Evolutionary conservation across 2,888 invertebrate genomes (phyloP).

Genomic region (Orchesella flavescens): DNA sequence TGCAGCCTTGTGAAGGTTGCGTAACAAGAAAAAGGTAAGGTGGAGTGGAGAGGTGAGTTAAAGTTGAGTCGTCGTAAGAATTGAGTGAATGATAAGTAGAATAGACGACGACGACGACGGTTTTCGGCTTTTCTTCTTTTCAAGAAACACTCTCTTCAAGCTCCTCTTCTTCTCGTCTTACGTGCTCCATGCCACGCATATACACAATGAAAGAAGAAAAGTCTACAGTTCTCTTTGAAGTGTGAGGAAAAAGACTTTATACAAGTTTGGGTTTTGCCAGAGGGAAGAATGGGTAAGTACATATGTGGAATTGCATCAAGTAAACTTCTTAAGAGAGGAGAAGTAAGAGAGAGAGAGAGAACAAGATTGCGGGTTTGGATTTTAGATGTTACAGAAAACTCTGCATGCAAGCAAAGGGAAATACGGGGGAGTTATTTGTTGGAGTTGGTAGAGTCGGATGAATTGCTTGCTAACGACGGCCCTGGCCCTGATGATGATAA

Average conservation of each 20-base stretch:
- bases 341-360: too few species aligned
- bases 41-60: conserved; percentile 33
- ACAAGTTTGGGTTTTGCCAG: not conserved
- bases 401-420: not conserved
- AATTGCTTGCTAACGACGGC: not conserved
- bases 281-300: not conserved
- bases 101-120: conserved; percentile 24
- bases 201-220: not conserved
- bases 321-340: not conserved
- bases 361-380: not conserved
- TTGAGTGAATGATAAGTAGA: conserved; percentile 42
- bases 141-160: not conserved
- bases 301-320: not conserved
- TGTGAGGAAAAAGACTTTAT: not conserved
- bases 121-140: conserved; percentile 17
- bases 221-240: not conserved
- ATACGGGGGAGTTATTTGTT: not conserved
- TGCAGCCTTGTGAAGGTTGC: conserved; percentile 55
- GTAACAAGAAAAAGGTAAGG: conserved; percentile 54
- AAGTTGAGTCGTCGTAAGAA: conserved; percentile 25
- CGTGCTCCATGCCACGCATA: not conserved
- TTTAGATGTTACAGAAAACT: not conserved
- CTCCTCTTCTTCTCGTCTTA: not conserved
- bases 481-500: not conserved
- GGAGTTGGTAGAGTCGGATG: not conserved